Conservation (phyloP, 2,113 vertebrate genomes). For the Crotalus helleri region DNA sequence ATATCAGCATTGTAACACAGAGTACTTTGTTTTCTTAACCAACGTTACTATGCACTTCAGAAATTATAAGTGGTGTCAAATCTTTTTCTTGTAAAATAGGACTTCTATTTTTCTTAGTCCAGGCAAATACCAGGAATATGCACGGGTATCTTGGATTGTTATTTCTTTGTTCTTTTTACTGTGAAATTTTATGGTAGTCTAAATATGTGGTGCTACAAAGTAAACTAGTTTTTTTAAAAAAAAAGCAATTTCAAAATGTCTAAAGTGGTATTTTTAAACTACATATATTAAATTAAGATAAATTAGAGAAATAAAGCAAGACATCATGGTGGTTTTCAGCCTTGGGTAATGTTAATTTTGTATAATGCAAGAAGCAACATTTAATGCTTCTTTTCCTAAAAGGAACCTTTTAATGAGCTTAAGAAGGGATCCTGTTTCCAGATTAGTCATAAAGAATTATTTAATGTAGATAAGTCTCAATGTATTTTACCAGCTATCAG, state of each 20-base stretch:
- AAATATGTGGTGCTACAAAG: conserved; percentile 41
- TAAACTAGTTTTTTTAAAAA: conserved; percentile 42
- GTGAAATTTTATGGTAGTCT: conserved; percentile 50
- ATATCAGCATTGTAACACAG: conserved; percentile 34
- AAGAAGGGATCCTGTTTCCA: not conserved
- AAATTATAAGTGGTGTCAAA: conserved; percentile 45
- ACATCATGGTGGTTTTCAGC: conserved; percentile 18
- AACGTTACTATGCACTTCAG: conserved; percentile 47
- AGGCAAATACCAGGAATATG: conserved; percentile 10
- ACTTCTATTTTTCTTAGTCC: conserved; percentile 42
- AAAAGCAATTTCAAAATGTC: conserved; percentile 42
- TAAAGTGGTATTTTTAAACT: conserved; percentile 52
- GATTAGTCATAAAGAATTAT: conserved; percentile 46
- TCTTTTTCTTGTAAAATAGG: conserved; percentile 49
- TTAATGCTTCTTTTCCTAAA: not conserved
- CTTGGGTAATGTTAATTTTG: conserved; percentile 28
- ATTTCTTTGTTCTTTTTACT: not conserved
- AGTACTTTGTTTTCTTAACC: conserved; percentile 55
- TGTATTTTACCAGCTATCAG: not conserved
- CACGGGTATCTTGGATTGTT: conserved; percentile 39
- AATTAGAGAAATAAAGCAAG: conserved; percentile 8
- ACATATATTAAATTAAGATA: conserved; percentile 51
- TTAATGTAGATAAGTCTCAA: conserved; percentile 11
- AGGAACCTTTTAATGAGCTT: not conserved
- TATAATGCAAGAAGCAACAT: conserved; percentile 18